Conservation (phyloP, 2,888 invertebrate genomes). For the Cryptocheilus praepositus region DNA sequence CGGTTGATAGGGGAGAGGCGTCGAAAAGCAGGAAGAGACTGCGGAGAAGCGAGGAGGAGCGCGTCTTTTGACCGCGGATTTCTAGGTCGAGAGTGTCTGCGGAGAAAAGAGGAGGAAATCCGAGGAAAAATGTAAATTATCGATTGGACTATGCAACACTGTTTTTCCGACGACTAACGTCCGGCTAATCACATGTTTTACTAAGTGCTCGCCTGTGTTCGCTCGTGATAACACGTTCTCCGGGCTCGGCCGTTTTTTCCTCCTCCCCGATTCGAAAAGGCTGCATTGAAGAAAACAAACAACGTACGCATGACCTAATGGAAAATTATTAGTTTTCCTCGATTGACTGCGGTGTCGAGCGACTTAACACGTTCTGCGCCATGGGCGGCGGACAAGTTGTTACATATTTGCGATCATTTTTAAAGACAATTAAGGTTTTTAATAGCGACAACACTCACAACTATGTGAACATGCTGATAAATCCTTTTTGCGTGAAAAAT, state of each 20-base stretch:
- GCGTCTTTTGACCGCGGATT: no score
- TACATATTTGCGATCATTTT: no score
- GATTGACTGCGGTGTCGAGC: no score
- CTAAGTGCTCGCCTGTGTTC: conserved; percentile 16
- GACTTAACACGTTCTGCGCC: no score
- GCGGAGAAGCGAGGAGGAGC: conserved; percentile 1
- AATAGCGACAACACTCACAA: no score
- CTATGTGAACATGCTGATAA: no score
- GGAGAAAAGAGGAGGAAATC: background rate
- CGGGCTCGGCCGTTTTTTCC: conserved; percentile 14
- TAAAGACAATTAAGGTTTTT: no score
- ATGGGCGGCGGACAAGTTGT: no score
- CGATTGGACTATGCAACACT: conserved; percentile 46
- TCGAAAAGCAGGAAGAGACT: background rate
- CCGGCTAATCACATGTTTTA: conserved; percentile 31
- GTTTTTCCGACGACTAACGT: conserved; percentile 44
- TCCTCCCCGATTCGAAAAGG: background rate
- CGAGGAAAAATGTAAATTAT: conserved; percentile 43
- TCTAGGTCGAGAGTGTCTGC: background rate
- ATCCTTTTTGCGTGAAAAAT: no score
- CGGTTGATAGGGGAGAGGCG: conserved; percentile 1
- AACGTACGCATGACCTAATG: background rate
- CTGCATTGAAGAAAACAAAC: conserved; percentile 16
- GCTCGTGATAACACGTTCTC: background rate
- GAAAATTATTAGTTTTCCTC: no score